Percentiles rank a stretch among this genome's conserved stretches.
Conservation (phyloP, 2,113 vertebrate species). For the Azemiops feae region DNA sequence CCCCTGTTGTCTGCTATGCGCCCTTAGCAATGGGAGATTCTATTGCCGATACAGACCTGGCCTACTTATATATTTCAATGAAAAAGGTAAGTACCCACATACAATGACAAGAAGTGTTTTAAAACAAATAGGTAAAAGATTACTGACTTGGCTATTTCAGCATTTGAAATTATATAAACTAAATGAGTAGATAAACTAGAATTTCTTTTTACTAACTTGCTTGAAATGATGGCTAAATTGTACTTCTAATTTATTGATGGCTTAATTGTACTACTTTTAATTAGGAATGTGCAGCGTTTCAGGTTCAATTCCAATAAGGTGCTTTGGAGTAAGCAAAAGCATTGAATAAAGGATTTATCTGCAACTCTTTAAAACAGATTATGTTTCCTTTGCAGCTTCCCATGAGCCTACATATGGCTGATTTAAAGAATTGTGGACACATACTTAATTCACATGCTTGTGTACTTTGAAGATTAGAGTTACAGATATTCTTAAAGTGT, state of each 20-base stretch:
- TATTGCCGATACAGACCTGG: not conserved
- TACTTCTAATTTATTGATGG: not conserved
- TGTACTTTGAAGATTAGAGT: not conserved
- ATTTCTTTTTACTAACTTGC: not conserved
- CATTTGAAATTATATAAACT: not conserved
- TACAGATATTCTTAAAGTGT: fast-evolving
- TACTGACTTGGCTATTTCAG: not conserved
- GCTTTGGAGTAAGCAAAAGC: not conserved
- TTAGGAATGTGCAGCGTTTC: not conserved
- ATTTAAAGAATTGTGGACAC: not conserved
- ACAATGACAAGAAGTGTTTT: not conserved
- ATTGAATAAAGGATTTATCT: not conserved
- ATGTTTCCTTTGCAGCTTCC: not conserved
- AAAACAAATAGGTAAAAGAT: not conserved
- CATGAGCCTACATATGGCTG: not conserved
- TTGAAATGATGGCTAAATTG: not conserved
- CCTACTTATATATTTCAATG: slow-evolving; percentile 10
- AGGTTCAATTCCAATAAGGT: not conserved
- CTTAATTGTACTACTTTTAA: not conserved
- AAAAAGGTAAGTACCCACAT: not conserved
- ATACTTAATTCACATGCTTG: not conserved
- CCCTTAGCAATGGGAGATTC: not conserved
- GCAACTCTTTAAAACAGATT: not conserved
- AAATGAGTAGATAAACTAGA: not conserved
- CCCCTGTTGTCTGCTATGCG: not conserved